These are phyloP conservation scores for Sardinella longiceps DNA, from an alignment of 2,797 vertebrate species.

Conservation along the genomic window DNA sequence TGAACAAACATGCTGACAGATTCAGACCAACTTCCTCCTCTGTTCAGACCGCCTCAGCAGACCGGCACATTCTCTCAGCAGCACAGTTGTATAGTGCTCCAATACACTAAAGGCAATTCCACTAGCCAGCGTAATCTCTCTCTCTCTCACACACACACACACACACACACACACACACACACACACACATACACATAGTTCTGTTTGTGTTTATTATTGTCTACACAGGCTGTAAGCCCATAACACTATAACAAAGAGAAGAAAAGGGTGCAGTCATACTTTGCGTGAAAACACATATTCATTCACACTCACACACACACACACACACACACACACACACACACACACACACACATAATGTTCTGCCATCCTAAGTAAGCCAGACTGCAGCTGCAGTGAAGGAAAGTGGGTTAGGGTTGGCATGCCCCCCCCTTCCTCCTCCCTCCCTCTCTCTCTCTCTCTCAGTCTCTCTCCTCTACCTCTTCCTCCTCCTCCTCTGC, in stretches of 20 bases:
- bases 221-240: background rate
- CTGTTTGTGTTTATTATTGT: background rate
- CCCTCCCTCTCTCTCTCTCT: conserved; percentile 45
- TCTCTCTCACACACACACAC: too few species aligned
- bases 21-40: background rate
- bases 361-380: conserved; percentile 19
- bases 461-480: background rate
- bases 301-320: background rate
- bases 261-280: background rate
- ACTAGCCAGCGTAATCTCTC: background rate
- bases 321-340: background rate
- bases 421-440: conserved; percentile 2
- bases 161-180: too few species aligned
- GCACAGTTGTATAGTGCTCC: background rate
- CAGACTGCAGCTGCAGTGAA: conserved; percentile 20
- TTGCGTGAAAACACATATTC: background rate
- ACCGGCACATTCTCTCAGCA: background rate
- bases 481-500: background rate
- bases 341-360: background rate
- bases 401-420: conserved; percentile 16
- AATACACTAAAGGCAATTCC: conserved; percentile 19
- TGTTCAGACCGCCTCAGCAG: background rate
- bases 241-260: background rate
- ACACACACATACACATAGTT: too few species aligned
- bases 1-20: background rate